A percentile compares a stretch with the other conserved stretches of the same genome.
Conservation (phyloP, 2,113 vertebrate species). For the Tamias sibiricus region DNA sequence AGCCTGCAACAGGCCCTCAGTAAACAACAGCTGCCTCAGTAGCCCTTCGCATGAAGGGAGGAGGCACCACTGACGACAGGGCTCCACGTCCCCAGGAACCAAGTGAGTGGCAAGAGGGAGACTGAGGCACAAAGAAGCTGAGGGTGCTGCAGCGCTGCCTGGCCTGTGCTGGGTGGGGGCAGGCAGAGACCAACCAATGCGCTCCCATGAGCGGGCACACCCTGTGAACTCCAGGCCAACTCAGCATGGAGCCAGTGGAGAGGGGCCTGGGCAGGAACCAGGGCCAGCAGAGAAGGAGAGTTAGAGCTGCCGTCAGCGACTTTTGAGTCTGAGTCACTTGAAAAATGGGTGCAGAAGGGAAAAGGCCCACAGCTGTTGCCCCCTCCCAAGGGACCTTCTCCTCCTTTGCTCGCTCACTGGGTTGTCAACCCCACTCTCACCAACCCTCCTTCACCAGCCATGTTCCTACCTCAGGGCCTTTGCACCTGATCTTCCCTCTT, state of each 20-base stretch:
- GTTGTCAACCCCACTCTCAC: neutral
- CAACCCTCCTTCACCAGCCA: neutral
- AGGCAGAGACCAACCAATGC: neutral
- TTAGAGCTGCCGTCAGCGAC: neutral
- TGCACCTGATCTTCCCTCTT: neutral
- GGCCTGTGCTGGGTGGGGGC: neutral
- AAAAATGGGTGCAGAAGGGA: neutral
- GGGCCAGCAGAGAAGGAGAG: neutral
- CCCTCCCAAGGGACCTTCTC: no score
- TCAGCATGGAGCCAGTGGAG: neutral
- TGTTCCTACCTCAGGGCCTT: neutral
- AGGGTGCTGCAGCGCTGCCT: neutral
- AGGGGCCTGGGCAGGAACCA: neutral
- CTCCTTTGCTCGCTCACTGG: neutral
- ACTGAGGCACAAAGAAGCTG: neutral
- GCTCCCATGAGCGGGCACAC: neutral
- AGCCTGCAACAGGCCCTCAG: neutral
- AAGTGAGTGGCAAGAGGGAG: neutral
- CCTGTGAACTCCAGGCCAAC: conserved; percentile 6
- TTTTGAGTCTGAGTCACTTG: no score
- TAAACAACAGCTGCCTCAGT: neutral
- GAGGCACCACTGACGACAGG: neutral
- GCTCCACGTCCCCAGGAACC: neutral
- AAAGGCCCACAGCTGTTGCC: neutral
- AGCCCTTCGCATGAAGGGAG: neutral